Evolutionary conservation across 2,797 vertebrate species (phyloP), one percentile per base, ranked within the genome.

Genomic region (Rhynchonycteris naso): DNA sequence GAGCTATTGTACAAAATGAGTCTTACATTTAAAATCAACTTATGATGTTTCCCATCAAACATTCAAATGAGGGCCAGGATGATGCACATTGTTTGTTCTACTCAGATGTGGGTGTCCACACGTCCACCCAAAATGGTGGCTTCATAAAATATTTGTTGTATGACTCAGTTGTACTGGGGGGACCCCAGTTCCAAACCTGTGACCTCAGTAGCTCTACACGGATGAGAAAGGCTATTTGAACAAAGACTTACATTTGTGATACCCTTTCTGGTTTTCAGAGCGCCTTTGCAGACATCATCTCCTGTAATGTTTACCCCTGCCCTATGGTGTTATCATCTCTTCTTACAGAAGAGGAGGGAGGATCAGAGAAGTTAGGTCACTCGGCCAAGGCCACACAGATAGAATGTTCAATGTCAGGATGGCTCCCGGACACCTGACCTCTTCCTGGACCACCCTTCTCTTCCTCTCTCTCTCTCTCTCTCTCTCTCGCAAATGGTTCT

Each of bases 291-390:
- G 61, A 82, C 3, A 1, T 52, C 21, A 4, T 22, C 52, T 75
- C 61, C 54, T 75, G 56, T 30, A 2, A 0, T 22, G 54, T 85
- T 96, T 35, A 71, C 14, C 43, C 30, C 5, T 14, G 12, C 47
- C 50, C 21, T 0, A 0, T 33, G 1, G 0, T 4, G 50, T 18
- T 43, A 26, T 24, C 33, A 54, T 4, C 66, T 35, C 35, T 50
- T 50, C 81, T 56, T 4, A 63, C 3, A 63, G 52, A 84, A 79
- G 16, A 78, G 14, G 4, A 52, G n/a, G 26, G 52, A 74, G 74
- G 66, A 33, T 85, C 59, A 69, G 74, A 75, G 59, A 75, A 63
- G 59, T 38, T 56, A 80, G 47, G 80, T n/a, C 59, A 38, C 15
- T 75, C 4, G 4, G 30, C 66, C 89, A 69, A 63, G 33, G 43